phyloP scores from a whole-genome alignment of 2,888 invertebrate species.

The Panorpa germanica region DNA sequence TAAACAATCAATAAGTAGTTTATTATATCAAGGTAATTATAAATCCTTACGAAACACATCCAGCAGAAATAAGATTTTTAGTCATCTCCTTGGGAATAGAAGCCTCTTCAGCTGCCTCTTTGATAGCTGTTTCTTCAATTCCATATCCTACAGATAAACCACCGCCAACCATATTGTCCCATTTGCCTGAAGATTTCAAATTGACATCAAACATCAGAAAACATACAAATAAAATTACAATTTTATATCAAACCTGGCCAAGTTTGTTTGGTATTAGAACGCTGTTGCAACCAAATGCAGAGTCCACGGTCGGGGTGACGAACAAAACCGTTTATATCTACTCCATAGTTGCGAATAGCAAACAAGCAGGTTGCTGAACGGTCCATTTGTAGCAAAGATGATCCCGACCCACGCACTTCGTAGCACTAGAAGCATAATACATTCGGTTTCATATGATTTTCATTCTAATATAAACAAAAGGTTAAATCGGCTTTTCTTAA shows the following conservation, averaged over 20 bases:
- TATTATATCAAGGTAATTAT: background rate
- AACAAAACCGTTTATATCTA: conserved; percentile 87
- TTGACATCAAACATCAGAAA: conserved; percentile 4
- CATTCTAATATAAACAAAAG: too few species aligned
- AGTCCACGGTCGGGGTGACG: conserved; percentile 67
- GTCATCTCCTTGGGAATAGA: conserved; percentile 66
- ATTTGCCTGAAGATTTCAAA: conserved; percentile 35
- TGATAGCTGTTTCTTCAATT: conserved; percentile 74
- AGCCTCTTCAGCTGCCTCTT: conserved; percentile 90
- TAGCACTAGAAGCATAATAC: conserved; percentile 42
- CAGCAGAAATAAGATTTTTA: conserved; percentile 53
- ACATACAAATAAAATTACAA: conserved; percentile 10
- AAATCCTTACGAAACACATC: conserved; percentile 55
- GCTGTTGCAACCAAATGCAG: conserved; percentile 83
- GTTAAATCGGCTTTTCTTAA: too few species aligned
- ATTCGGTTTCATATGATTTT: background rate
- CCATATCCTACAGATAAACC: conserved; percentile 79
- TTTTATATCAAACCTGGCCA: conserved; percentile 54
- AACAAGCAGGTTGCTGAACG: conserved; percentile 85
- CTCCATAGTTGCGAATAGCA: conserved; percentile 86
- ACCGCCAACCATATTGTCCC: conserved; percentile 93
- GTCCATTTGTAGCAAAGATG: conserved; percentile 60
- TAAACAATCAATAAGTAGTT: conserved; percentile 15
- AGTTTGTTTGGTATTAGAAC: conserved; percentile 81
- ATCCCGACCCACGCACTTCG: conserved; percentile 58